Conservation (phyloP, 2,113 vertebrate species). For the Hydrolagus affinis region DNA sequence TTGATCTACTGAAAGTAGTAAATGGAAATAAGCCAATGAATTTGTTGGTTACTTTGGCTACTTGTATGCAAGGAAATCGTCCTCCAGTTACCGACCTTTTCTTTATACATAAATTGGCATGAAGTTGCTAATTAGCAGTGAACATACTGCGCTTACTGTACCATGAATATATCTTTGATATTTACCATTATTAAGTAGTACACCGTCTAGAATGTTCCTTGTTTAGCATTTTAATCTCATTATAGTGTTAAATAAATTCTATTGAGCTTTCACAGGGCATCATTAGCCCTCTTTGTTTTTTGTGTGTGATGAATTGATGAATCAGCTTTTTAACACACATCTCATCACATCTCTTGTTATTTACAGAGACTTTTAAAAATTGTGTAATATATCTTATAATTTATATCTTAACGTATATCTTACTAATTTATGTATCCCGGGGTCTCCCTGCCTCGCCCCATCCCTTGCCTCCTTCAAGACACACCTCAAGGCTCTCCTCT, state of each 20-base stretch:
- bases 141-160: background rate
- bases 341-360: background rate
- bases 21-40: background rate
- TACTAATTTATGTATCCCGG: no score
- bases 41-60: background rate
- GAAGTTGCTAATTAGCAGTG: background rate
- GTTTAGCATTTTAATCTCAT: background rate
- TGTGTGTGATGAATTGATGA: background rate
- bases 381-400: no score
- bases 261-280: background rate
- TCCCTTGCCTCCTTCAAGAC: no score
- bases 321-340: background rate
- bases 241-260: background rate
- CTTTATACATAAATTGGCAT: background rate
- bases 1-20: background rate
- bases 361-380: background rate
- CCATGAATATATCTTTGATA: background rate
- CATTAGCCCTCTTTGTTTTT: background rate
- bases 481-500: no score
- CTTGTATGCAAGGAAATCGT: background rate
- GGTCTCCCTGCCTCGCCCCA: no score
- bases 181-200: background rate
- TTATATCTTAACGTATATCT: no score
- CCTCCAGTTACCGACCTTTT: background rate
- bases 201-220: background rate